Percentiles rank a stretch among this genome's conserved stretches.
Conservation (phyloP, 1,140 invertebrate species). For the Zaprionus nigranus region DNA sequence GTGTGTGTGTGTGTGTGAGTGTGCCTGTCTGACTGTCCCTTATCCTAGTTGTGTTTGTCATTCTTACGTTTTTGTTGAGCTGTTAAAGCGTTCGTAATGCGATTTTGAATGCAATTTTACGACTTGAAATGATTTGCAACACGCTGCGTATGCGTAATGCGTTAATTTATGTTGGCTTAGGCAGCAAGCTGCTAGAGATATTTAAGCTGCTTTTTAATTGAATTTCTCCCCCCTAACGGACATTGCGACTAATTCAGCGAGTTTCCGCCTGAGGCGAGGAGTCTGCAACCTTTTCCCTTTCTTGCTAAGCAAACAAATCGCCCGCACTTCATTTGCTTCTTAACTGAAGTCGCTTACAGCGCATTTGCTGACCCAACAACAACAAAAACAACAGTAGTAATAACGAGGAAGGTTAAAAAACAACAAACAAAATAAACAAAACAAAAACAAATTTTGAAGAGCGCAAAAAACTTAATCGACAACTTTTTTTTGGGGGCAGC, state of each 20-base stretch:
- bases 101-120: constrained; percentile 32
- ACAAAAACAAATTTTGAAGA: constrained; percentile 39
- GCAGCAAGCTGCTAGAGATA: not conserved
- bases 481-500: constrained; percentile 61
- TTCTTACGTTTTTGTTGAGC: constrained; percentile 10
- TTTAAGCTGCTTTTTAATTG: constrained; percentile 42
- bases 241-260: constrained; percentile 53
- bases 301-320: constrained; percentile 70
- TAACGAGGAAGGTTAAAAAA: constrained; percentile 5
- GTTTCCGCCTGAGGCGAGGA: not conserved
- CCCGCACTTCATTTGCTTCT: constrained; percentile 70
- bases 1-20: constrained; percentile 10
- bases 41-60: constrained; percentile 7
- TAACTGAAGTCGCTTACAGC: constrained; percentile 58
- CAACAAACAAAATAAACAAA: constrained; percentile 30
- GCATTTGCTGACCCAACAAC: constrained; percentile 54
- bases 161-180: constrained; percentile 20
- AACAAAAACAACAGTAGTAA: constrained; percentile 19
- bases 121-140: constrained; percentile 4
- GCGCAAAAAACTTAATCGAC: constrained; percentile 72
- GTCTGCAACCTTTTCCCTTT: constrained; percentile 33
- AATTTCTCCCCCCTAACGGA: constrained; percentile 42
- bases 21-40: not conserved
- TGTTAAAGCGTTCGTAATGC: constrained; percentile 48
- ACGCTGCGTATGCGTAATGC: constrained; percentile 44